A percentile compares a stretch with the other conserved stretches of the same genome.
phyloP scores from a whole-genome alignment of 1,140 invertebrate genomes.

The Sarcophaga peregrina region DNA sequence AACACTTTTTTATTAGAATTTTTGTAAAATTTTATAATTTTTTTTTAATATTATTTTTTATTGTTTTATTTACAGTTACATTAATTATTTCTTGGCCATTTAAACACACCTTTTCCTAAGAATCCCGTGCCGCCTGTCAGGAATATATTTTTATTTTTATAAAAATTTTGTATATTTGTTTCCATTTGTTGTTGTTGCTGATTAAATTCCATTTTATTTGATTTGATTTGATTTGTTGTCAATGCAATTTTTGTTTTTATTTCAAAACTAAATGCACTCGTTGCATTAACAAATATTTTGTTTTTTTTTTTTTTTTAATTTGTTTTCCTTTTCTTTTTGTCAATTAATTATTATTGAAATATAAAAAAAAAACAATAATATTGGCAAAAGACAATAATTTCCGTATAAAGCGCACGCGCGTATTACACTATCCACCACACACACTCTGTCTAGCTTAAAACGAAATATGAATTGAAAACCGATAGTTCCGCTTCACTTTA shows the following conservation, averaged over 20 bases:
- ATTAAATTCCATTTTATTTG: not conserved
- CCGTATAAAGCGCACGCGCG: constrained; percentile 7
- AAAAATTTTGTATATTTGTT: constrained; percentile 69
- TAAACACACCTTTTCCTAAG: no score
- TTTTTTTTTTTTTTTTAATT: not conserved
- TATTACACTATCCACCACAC: not conserved
- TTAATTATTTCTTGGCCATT: no score
- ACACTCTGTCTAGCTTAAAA: not conserved
- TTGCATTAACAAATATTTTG: not conserved
- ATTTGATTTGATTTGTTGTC: not conserved
- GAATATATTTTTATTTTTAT: constrained; percentile 71
- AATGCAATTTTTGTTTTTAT: no score
- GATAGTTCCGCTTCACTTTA: constrained; percentile 12
- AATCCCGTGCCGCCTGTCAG: constrained; percentile 65
- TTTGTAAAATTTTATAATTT: not conserved
- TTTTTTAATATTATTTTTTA: not conserved
- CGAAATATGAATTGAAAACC: not conserved
- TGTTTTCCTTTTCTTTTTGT: no score
- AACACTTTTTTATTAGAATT: no score
- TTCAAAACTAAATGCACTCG: not conserved
- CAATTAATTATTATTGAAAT: no score
- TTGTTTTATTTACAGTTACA: not conserved
- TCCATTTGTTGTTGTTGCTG: constrained; percentile 68
- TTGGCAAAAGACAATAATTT: not conserved
- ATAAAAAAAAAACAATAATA: no score